Base-by-base conservation (phyloP, 2,888 invertebrate species). In the Melipona beecheii region DNA sequence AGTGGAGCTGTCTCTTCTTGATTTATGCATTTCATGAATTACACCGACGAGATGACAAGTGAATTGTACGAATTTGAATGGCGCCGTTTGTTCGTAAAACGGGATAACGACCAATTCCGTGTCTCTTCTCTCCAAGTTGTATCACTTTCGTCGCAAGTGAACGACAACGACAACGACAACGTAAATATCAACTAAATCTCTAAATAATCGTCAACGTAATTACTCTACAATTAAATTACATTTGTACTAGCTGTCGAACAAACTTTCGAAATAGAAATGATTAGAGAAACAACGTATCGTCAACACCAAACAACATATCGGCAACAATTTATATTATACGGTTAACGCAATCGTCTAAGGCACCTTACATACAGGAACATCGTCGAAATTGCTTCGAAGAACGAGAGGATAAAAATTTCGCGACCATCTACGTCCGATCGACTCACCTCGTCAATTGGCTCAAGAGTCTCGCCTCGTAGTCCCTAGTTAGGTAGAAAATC, bases 381-480 rank as follows among this genome's bases (percentile, higher is more conserved):
- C 86, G 81, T 83, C 71, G 27, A 60, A 71, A 62, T 75, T 65
- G 17, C 31, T 49, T 27, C 58, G 64, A 68, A 43, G 43, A 68
- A 36, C 64, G 27, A 85, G 75, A 81, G 54, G 17, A 19, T 66
- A 72, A 52, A 71, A 81, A 77, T n/a, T 31, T 62, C 17, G 69
- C 72, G 60, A 66, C 56, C 58, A 4, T n/a, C 49, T 68, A 75
- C 43, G 19, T 21, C 54, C 79, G 74, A n/a, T 17, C 56, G 21
- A 21, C 74, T 78, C 81, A 71, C 69, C 43, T 43, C 80, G 91
- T 90, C 88, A 21, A 90, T 90, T 90, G 87, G 87, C 91, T 87
- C 90, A 91, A 92, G 91, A 91, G 90, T 85, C 87, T 91, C 90
- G 90, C 90, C 91, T 89, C 89, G 91, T 90, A 91, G 91, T 86